These are phyloP conservation scores for Ischnura elegans DNA, from an alignment of 2,888 invertebrate species.

Conservation along the genomic window DNA sequence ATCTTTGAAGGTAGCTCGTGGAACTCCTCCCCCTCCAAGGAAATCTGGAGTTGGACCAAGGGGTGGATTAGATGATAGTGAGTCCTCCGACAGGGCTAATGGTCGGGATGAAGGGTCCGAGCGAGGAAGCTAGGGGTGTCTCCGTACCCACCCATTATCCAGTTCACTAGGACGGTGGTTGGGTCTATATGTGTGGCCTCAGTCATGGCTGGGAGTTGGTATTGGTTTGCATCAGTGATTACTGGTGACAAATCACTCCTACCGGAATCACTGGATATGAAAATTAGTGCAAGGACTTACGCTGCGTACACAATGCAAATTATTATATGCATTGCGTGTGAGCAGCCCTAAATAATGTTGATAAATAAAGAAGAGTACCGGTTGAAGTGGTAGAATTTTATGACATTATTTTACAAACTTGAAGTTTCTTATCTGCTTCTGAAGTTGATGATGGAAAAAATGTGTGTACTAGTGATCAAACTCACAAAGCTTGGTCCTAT, in stretches of 20 bases:
- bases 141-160: conserved; percentile 49
- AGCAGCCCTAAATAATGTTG: neutral
- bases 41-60: conserved; percentile 60
- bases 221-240: conserved; percentile 33
- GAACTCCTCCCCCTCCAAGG: conserved; percentile 47
- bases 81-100: conserved; percentile 32
- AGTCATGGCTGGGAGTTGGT: conserved; percentile 24
- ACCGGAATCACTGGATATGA: neutral
- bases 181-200: conserved; percentile 55
- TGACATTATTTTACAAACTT: conserved; percentile 23
- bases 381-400: neutral
- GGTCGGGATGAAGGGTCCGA: conserved; percentile 51
- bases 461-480: conserved; percentile 31
- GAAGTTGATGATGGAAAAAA: conserved; percentile 37
- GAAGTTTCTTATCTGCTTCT: neutral
- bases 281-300: neutral
- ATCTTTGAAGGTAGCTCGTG: neutral
- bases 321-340: neutral
- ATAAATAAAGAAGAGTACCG: conserved; percentile 24
- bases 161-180: conserved; percentile 52
- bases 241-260: neutral
- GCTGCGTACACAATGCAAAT: neutral
- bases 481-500: conserved; percentile 19
- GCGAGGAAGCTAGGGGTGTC: conserved; percentile 59
- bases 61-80: conserved; percentile 50